Percentiles rank a stretch among this genome's conserved stretches.
Conservation (phyloP, 2,797 vertebrate species). For the Galaxias olidus region DNA sequence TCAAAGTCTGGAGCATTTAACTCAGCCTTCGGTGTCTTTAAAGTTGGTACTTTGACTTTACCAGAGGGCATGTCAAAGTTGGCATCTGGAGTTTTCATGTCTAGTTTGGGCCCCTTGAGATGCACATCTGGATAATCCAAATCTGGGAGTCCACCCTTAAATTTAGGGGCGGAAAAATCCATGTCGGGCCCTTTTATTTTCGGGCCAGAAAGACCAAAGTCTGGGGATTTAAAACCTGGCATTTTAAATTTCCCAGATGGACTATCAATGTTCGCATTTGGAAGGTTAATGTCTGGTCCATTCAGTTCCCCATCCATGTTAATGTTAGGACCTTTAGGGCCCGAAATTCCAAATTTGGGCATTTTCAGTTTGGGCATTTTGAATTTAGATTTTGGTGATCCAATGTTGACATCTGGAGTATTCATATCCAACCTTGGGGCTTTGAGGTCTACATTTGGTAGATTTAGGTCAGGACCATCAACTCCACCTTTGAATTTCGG, state of each 20-base stretch:
- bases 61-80: conserved; percentile 37
- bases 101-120: conserved; percentile 33
- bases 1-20: background rate
- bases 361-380: background rate
- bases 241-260: background rate
- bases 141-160: conserved; percentile 33
- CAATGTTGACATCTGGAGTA: conserved; percentile 14
- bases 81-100: conserved; percentile 24
- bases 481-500: conserved; percentile 12
- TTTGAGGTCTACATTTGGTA: too few relatives aligned
- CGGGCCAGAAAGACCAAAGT: background rate
- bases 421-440: too few relatives aligned
- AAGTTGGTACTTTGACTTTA: conserved; percentile 27
- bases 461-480: background rate
- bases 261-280: background rate
- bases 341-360: too few relatives aligned
- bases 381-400: conserved; percentile 7
- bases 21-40: background rate
- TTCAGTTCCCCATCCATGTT: background rate
- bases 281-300: background rate
- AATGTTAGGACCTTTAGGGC: background rate
- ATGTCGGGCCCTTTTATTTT: background rate
- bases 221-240: background rate
- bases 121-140: conserved; percentile 25
- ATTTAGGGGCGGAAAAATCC: conserved; percentile 10